Percentiles rank a stretch among this genome's conserved stretches.
phyloP scores from a whole-genome alignment of 2,113 vertebrate species.

The Speoplatyrhinus poulsoni region DNA sequence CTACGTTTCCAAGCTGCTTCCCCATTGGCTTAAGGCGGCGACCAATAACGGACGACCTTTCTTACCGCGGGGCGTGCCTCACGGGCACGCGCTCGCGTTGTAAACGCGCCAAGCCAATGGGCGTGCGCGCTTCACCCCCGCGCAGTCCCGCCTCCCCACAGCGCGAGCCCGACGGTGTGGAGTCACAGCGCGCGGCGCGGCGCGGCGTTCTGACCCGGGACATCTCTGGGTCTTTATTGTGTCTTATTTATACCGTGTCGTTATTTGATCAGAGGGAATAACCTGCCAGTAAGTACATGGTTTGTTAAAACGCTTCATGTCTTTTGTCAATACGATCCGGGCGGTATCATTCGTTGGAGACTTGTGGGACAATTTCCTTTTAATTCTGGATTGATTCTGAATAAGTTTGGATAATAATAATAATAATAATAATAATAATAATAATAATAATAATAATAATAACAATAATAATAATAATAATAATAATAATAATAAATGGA shows the following conservation, averaged over 20 bases:
- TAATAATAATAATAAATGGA: too few species aligned
- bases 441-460: too few species aligned
- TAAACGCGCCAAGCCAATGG: constrained; percentile 80
- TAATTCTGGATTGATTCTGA: too few species aligned
- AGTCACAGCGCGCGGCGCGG: constrained; percentile 6
- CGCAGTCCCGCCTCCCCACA: background rate
- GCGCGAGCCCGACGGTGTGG: too few species aligned
- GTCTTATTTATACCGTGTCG: constrained; percentile 54
- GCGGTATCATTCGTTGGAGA: constrained; percentile 3
- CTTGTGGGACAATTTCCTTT: too few species aligned
- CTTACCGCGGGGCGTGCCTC: constrained; percentile 81
- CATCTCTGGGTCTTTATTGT: constrained; percentile 58
- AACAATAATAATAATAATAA: too few species aligned
- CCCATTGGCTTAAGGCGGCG: constrained; percentile 71
- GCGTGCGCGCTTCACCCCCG: constrained; percentile 61
- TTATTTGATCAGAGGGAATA: constrained; percentile 70
- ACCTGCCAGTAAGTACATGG: constrained; percentile 78
- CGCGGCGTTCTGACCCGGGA: constrained; percentile 71
- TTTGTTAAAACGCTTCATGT: constrained; percentile 49
- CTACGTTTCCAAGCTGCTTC: constrained; percentile 50
- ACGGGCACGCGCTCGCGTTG: constrained; percentile 90
- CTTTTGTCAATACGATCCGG: background rate
- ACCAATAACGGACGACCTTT: constrained; percentile 79
- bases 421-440: too few species aligned
- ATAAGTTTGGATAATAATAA: too few species aligned